Conservation (phyloP, 2,113 vertebrate species). For the Phalacrocorax brasilianus region DNA sequence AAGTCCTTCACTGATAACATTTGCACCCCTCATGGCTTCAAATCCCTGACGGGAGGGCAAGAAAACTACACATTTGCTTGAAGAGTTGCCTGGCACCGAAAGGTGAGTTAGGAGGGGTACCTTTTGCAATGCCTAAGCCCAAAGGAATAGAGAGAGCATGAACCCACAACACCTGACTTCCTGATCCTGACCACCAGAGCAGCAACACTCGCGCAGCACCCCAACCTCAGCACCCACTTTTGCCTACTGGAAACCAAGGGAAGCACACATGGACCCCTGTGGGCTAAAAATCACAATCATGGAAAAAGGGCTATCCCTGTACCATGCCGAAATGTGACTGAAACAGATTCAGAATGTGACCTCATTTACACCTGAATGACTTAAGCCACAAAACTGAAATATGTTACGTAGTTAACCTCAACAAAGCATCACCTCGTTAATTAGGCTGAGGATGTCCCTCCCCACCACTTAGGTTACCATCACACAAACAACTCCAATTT, state of each 20-base stretch:
- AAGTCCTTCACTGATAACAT: rapidly evolving
- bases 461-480: rapidly evolving
- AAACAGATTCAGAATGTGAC: background rate
- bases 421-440: background rate
- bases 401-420: rapidly evolving
- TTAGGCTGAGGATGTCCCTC: rapidly evolving
- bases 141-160: rapidly evolving
- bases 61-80: rapidly evolving
- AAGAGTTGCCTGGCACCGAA: background rate
- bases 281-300: rapidly evolving
- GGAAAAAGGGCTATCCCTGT: background rate
- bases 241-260: no score
- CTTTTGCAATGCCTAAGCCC: rapidly evolving
- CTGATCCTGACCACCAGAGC: rapidly evolving
- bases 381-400: background rate
- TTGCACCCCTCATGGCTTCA: background rate
- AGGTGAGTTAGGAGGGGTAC: rapidly evolving
- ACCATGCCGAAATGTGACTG: rapidly evolving
- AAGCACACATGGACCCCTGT: rapidly evolving
- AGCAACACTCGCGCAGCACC: background rate
- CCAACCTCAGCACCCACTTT: rapidly evolving
- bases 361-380: no score
- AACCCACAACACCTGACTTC: no score
- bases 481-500: background rate
- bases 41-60: rapidly evolving